Conservation (phyloP, 2,888 invertebrate genomes). For the Gymnosoma rotundatum region DNA sequence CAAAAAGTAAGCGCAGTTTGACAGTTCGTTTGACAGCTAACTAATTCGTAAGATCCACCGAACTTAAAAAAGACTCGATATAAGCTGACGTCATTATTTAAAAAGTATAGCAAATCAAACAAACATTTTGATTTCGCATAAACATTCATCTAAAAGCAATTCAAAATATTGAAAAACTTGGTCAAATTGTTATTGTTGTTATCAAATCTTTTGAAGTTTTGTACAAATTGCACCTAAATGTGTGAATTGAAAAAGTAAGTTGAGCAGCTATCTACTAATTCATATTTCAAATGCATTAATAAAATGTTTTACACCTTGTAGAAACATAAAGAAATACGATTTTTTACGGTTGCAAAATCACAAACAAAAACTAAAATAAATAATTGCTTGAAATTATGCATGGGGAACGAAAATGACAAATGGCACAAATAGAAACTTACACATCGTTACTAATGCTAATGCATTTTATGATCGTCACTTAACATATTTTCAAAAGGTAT, state of each 20-base stretch:
- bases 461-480: constrained; percentile 70
- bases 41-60: too few relatives aligned
- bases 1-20: too few relatives aligned
- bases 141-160: neutral
- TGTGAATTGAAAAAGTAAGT: constrained; percentile 32
- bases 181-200: constrained; percentile 21
- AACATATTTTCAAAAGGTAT: constrained; percentile 69
- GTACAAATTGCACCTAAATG: constrained; percentile 42
- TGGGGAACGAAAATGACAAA: constrained; percentile 57
- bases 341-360: constrained; percentile 13
- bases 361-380: constrained; percentile 11
- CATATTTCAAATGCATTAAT: constrained; percentile 66
- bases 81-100: too few relatives aligned
- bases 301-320: constrained; percentile 68
- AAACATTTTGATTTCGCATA: too few relatives aligned
- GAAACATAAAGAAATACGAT: constrained; percentile 36
- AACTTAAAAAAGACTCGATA: too few relatives aligned
- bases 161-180: constrained; percentile 6
- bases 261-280: constrained; percentile 60
- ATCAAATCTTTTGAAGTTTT: neutral
- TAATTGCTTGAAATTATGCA: constrained; percentile 27
- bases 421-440: constrained; percentile 66
- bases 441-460: constrained; percentile 69
- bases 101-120: too few relatives aligned
- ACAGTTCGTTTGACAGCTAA: too few relatives aligned